Percentiles rank a stretch among this genome's conserved stretches.
Evolutionary conservation across 2,113 vertebrate genomes (phyloP).

Genomic region (Guaruba guarouba): DNA sequence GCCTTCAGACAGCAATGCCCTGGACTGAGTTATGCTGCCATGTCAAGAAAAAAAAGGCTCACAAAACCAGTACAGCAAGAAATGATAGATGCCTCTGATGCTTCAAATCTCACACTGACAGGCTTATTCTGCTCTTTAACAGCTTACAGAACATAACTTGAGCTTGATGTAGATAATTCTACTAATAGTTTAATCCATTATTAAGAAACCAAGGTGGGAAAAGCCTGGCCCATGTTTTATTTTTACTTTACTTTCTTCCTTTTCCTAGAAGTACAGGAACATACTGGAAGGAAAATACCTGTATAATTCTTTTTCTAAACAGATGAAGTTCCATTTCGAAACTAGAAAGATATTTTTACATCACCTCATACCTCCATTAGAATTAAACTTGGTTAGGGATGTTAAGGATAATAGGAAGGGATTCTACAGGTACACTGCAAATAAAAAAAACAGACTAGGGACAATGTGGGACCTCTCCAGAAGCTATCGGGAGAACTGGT

Average conservation of each 20-base stretch:
- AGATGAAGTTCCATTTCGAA: neutral
- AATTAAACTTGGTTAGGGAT: too few relatives aligned
- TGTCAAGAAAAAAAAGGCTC: neutral
- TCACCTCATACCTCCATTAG: neutral
- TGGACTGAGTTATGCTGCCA: neutral
- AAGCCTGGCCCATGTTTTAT: accelerated
- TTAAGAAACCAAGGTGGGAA: neutral
- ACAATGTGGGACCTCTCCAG: too few relatives aligned
- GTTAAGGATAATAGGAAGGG: too few relatives aligned
- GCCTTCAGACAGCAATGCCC: neutral
- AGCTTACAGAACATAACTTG: neutral
- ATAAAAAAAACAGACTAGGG: too few relatives aligned
- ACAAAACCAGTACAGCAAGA: neutral
- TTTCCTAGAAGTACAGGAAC: neutral
- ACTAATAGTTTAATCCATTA: neutral
- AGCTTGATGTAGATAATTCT: conserved; percentile 3
- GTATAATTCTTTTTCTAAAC: neutral
- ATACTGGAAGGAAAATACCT: neutral
- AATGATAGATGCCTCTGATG: neutral
- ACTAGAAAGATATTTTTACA: neutral
- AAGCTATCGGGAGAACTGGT: too few relatives aligned
- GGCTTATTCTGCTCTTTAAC: neutral
- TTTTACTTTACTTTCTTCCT: neutral
- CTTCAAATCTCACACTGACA: neutral
- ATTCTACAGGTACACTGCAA: too few relatives aligned